Evolutionary conservation across 2,113 vertebrate genomes (phyloP), one percentile per base, ranked within the genome.

Genomic region (Bufo bufo): DNA sequence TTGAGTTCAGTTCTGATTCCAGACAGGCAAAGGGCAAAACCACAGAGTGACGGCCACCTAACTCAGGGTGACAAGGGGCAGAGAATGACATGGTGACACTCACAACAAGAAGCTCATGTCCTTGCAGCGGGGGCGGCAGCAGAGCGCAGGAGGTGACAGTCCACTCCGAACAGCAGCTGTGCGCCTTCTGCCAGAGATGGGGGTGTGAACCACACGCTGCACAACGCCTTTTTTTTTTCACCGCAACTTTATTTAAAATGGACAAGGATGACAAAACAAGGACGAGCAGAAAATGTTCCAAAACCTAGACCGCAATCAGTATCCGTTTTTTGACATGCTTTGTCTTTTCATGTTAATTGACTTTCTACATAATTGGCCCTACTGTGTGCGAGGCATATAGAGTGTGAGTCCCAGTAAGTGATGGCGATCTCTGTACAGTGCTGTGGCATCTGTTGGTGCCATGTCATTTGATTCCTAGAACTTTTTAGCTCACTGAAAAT

Each of bases 61-160:
- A 84, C 23, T 78, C 87, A 2, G 20, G 86, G 47, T 88, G 87
- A 84, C 81, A 84, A 77, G 52, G 81, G 59, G 45, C 58, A 56
- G 47, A 83, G 2, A 20, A 43, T 17, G 33, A 49, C 65, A 87
- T 3, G 49, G 8, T 17, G 3, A 88, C 56, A 88, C 87, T 89
- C 87, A 89, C 87, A 89, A 89, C 87, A 89, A 89, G 87, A 89
- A 89, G 87, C 87, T 89, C 87, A 89, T 89, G 82, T 89, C 87
- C 87, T 89, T 84, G 87, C 81, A 78, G 71, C 71, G 58, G 87
- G 56, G 23, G 50, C 86, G 84, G 80, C 71, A 65, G 66, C 81
- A 84, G 82, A 47, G 87, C 49, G 23, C 72, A 84, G 87, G 81
- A 84, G 87, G 12, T 84, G 84, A 87, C 86, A 89, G 74, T 84